phyloP scores from a whole-genome alignment of 2,797 vertebrate species.

The Coccyzus lansbergi region DNA sequence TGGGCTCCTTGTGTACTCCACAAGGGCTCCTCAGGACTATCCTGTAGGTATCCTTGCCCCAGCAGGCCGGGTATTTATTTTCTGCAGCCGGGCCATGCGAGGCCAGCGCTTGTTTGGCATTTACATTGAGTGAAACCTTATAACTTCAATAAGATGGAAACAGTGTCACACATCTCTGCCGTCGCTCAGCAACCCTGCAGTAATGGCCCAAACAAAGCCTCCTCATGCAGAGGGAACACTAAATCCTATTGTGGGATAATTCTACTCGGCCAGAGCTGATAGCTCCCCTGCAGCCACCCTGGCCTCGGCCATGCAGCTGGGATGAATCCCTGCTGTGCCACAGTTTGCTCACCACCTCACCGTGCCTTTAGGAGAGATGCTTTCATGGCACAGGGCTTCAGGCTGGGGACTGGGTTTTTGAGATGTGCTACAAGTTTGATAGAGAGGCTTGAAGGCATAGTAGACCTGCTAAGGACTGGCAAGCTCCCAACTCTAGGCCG shows the following conservation, averaged over 20 bases:
- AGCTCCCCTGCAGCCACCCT: background rate
- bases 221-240: background rate
- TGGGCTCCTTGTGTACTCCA: background rate
- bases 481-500: accelerated
- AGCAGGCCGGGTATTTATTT: background rate
- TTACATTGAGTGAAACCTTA: slow-evolving; percentile 65
- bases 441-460: background rate
- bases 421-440: background rate
- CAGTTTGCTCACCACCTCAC: background rate
- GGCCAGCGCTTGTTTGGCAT: slow-evolving; percentile 53
- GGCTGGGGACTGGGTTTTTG: background rate
- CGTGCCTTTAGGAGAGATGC: background rate
- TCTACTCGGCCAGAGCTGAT: slow-evolving; percentile 25
- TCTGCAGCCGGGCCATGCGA: background rate
- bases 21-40: background rate
- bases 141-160: slow-evolving; percentile 73
- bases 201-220: slow-evolving; percentile 66
- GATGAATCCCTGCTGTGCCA: accelerated
- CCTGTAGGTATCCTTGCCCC: background rate
- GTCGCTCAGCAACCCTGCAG: slow-evolving; percentile 56
- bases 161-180: slow-evolving; percentile 41
- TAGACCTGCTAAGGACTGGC: background rate
- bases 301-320: accelerated
- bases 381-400: background rate
- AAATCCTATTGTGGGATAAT: slow-evolving; percentile 71